A percentile compares a stretch with the other conserved stretches of the same genome.
Conservation (phyloP, 2,888 invertebrate species). For the Lumbricus terrestris region DNA sequence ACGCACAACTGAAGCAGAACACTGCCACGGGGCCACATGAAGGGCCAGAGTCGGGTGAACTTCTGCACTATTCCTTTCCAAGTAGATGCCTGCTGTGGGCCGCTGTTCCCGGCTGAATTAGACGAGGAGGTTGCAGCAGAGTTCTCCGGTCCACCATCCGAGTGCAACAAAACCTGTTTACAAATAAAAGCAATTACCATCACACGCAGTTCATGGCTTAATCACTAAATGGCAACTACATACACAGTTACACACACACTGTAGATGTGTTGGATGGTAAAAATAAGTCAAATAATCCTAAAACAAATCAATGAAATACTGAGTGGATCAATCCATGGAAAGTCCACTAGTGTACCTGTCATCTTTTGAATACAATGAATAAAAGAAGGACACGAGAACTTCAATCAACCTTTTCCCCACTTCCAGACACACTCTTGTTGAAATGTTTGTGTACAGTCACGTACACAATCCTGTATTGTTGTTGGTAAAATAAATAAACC, state of each 20-base stretch:
- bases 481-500: too few species aligned
- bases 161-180: neutral
- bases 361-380: too few species aligned
- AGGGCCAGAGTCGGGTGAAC: slow-evolving; percentile 77
- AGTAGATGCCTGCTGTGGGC: neutral
- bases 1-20: slow-evolving; percentile 72
- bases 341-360: too few species aligned
- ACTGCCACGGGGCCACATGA: slow-evolving; percentile 81
- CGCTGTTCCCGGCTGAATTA: neutral
- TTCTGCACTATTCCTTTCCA: slow-evolving; percentile 5
- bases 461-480: too few species aligned
- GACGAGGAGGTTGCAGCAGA: neutral
- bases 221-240: neutral
- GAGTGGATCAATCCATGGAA: neutral
- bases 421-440: too few species aligned
- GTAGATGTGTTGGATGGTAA: neutral
- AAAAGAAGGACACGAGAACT: too few species aligned
- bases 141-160: neutral
- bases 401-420: too few species aligned
- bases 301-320: neutral
- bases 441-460: too few species aligned
- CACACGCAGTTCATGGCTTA: neutral
- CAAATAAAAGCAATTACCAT: neutral
- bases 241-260: too few species aligned
- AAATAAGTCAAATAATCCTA: neutral